phyloP scores from a whole-genome alignment of 2,888 invertebrate genomes.

The Amblyjoppa fuscipennis region DNA sequence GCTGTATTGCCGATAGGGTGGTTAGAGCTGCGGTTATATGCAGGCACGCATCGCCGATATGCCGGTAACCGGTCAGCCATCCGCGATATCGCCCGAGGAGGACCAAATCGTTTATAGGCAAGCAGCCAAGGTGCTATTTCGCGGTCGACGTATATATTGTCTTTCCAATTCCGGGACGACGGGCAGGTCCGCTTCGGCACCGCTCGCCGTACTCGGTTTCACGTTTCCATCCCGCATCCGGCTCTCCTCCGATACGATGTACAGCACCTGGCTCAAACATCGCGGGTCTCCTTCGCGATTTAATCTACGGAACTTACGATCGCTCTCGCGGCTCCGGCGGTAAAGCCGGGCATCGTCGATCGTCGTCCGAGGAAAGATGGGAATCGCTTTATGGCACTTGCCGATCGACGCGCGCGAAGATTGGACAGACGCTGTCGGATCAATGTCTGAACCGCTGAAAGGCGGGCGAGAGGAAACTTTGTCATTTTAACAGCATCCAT shows the following conservation, averaged over 20 bases:
- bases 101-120: slow-evolving; percentile 64
- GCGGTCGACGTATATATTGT: slow-evolving; percentile 37
- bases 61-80: slow-evolving; percentile 1
- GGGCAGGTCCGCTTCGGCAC: not conserved
- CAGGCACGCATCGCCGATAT: slow-evolving; percentile 3
- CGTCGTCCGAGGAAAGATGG: not conserved
- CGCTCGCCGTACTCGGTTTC: slow-evolving; percentile 17
- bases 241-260: slow-evolving; percentile 23
- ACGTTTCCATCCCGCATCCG: slow-evolving; percentile 25
- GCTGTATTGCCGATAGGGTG: not conserved
- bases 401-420: not conserved
- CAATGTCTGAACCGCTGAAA: not conserved
- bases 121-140: slow-evolving; percentile 58
- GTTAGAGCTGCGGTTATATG: not conserved
- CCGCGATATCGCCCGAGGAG: not conserved
- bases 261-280: slow-evolving; percentile 51
- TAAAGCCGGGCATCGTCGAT: not conserved
- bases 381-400: not conserved
- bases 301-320: slow-evolving; percentile 31
- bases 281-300: slow-evolving; percentile 28
- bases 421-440: not conserved
- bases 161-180: slow-evolving; percentile 51
- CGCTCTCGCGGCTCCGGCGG: not conserved
- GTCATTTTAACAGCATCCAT: too few relatives aligned
- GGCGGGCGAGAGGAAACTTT: not conserved